phyloP scores from a whole-genome alignment of 2,888 invertebrate genomes.

The Aporophyla lueneburgensis region DNA sequence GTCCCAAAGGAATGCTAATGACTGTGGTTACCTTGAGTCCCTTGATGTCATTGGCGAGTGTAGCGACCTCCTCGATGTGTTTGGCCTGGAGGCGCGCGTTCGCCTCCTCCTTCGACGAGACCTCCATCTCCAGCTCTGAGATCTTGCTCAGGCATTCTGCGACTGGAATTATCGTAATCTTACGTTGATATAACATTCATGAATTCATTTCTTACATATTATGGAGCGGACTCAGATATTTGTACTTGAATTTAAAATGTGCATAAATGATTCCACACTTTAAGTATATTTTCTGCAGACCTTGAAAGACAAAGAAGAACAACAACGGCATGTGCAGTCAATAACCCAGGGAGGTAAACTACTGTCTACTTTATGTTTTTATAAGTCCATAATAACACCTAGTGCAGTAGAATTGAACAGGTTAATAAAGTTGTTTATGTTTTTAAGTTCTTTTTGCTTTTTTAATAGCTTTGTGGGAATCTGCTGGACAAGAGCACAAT shows the following conservation, averaged over 20 bases:
- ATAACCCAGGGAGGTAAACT: constrained; percentile 11
- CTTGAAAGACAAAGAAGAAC: neutral
- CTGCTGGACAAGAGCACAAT: neutral
- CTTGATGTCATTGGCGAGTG: constrained; percentile 85
- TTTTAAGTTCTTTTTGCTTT: neutral
- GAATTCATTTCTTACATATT: neutral
- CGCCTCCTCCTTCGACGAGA: constrained; percentile 88
- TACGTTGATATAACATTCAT: constrained; percentile 21
- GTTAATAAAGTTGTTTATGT: neutral
- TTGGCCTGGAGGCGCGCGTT: constrained; percentile 88
- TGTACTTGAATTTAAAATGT: neutral
- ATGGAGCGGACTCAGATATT: neutral
- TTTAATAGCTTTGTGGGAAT: neutral
- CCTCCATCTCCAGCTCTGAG: constrained; percentile 90
- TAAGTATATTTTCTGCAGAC: neutral
- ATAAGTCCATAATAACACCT: neutral
- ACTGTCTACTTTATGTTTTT: constrained; percentile 15
- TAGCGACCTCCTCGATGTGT: constrained; percentile 86
- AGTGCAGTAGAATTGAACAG: constrained; percentile 1
- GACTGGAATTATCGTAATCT: constrained; percentile 78
- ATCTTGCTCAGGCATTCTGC: constrained; percentile 91
- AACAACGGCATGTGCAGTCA: constrained; percentile 2
- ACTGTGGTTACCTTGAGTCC: constrained; percentile 84
- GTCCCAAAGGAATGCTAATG: constrained; percentile 38
- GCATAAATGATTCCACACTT: neutral